Evolutionary conservation across 2,797 vertebrate genomes (phyloP).

Genomic region (Potorous gilbertii): DNA sequence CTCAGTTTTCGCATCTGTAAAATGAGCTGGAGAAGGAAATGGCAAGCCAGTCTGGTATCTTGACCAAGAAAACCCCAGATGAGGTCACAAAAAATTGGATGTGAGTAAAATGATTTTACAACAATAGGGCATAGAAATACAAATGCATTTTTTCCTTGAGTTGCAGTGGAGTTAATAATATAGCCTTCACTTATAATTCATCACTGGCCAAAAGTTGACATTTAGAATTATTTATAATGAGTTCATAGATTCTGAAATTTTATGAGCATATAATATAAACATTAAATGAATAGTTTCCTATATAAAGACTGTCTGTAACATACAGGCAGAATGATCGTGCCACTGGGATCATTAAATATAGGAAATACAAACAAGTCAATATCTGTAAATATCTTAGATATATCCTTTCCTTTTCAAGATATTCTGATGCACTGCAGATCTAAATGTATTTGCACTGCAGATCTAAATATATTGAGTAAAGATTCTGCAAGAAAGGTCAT

Average conservation of each 20-base stretch:
- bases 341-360: neutral
- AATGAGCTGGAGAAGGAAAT: too few species aligned
- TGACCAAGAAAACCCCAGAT: too few species aligned
- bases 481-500: neutral
- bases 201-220: neutral
- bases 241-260: neutral
- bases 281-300: neutral
- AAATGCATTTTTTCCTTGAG: too few species aligned
- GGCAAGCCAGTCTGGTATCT: too few species aligned
- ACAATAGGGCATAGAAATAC: too few species aligned
- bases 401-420: neutral
- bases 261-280: neutral
- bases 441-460: neutral
- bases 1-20: too few species aligned
- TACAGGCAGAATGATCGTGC: neutral
- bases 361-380: neutral
- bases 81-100: too few species aligned
- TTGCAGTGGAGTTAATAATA: neutral
- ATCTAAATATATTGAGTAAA: neutral
- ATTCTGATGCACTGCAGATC: neutral
- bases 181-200: neutral
- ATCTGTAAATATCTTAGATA: neutral
- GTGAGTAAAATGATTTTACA: too few species aligned
- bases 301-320: neutral
- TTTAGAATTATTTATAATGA: neutral